phyloP scores from a whole-genome alignment of 2,113 vertebrate genomes.

The Pycnonotus jocosus region DNA sequence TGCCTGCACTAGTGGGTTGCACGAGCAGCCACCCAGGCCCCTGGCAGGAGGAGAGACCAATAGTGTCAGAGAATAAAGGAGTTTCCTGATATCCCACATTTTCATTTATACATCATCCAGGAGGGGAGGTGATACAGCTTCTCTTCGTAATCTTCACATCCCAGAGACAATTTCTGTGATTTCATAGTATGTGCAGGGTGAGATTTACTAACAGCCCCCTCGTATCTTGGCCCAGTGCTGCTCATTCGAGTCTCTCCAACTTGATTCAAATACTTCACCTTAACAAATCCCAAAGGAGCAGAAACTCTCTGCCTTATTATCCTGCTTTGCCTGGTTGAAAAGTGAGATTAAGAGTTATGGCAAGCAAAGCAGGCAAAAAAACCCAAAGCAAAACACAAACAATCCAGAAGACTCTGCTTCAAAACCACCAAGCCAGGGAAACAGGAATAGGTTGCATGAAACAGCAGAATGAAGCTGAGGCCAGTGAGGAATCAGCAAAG shows the following conservation, averaged over 20 bases:
- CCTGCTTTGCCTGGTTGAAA: neutral
- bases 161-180: neutral
- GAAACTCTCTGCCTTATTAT: neutral
- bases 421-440: neutral
- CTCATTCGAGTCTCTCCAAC: neutral
- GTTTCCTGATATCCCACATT: neutral
- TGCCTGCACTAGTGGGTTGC: fast-evolving
- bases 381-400: neutral
- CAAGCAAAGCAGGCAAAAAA: neutral
- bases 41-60: neutral
- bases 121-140: neutral
- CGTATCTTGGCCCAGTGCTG: fast-evolving
- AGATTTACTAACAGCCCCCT: neutral
- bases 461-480: neutral
- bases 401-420: neutral
- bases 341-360: neutral
- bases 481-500: neutral
- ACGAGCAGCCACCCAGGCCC: neutral
- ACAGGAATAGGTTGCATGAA: neutral
- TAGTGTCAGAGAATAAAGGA: neutral
- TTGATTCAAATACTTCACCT: neutral
- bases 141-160: neutral
- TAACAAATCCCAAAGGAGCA: neutral
- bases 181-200: neutral
- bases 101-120: neutral